phyloP scores from a whole-genome alignment of 2,797 vertebrate genomes.

The Somateria mollissima region DNA sequence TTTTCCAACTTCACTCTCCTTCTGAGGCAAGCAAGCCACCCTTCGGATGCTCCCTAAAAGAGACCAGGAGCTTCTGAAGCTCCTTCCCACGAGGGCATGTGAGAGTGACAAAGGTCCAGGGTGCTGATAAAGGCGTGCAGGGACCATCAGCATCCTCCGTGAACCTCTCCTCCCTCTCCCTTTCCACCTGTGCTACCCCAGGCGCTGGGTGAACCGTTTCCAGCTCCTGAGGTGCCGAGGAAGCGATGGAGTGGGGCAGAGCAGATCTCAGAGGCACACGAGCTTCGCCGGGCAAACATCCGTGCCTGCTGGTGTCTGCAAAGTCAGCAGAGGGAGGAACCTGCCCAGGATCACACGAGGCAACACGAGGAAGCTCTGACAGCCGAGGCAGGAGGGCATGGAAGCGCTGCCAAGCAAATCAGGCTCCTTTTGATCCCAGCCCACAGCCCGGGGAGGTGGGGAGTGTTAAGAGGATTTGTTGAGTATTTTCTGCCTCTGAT shows the following conservation, averaged over 20 bases:
- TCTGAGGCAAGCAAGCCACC: not conserved
- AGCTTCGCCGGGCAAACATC: not conserved
- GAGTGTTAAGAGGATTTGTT: not conserved
- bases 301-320: not conserved
- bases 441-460: not conserved
- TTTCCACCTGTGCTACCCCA: not conserved
- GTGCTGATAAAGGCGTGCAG: no score
- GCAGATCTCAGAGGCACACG: not conserved
- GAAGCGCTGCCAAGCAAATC: not conserved
- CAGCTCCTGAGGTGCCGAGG: not conserved
- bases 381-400: not conserved
- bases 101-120: not conserved
- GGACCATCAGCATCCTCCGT: no score
- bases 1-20: not conserved
- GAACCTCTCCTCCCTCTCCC: not conserved
- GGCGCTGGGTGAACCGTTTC: not conserved
- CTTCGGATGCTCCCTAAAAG: not conserved
- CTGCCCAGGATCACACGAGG: not conserved
- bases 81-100: not conserved
- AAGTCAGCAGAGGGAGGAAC: not conserved
- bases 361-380: not conserved
- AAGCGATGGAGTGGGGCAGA: not conserved
- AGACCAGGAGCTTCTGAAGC: fast-evolving
- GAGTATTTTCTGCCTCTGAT: not conserved
- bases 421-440: not conserved